Evolutionary conservation across 1,140 invertebrate species (phyloP).

Genomic region (Archivesica marissinica): DNA sequence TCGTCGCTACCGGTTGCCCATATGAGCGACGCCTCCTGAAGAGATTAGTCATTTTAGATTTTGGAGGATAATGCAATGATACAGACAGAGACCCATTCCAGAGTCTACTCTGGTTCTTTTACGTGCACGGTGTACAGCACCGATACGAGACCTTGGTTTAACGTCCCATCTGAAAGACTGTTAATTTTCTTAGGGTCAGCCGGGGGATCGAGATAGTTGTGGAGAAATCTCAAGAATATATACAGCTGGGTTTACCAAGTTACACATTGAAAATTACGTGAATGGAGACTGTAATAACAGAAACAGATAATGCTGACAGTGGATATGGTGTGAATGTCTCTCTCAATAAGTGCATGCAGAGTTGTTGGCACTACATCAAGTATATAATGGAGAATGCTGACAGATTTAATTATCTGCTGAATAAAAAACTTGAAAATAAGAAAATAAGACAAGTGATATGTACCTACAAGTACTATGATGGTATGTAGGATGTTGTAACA

Average conservation of each 20-base stretch:
- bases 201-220: too few relatives aligned
- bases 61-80: too few relatives aligned
- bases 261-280: neutral
- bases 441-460: constrained; percentile 5
- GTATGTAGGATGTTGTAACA: neutral
- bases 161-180: too few relatives aligned
- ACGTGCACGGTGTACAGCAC: too few relatives aligned
- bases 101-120: too few relatives aligned
- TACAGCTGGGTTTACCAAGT: neutral
- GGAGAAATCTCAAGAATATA: neutral
- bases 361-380: neutral
- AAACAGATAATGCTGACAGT: neutral
- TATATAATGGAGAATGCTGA: neutral
- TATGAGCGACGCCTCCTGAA: too few relatives aligned
- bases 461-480: neutral
- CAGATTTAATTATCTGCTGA: constrained; percentile 37
- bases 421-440: constrained; percentile 30
- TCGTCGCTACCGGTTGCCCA: too few relatives aligned
- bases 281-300: neutral
- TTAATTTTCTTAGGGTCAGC: too few relatives aligned
- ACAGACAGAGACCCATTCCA: too few relatives aligned
- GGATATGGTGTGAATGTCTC: neutral
- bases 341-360: neutral
- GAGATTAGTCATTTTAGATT: too few relatives aligned
- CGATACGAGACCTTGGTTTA: too few relatives aligned